Conservation (phyloP, 2,888 invertebrate species). For the Acholoe squamosa region DNA sequence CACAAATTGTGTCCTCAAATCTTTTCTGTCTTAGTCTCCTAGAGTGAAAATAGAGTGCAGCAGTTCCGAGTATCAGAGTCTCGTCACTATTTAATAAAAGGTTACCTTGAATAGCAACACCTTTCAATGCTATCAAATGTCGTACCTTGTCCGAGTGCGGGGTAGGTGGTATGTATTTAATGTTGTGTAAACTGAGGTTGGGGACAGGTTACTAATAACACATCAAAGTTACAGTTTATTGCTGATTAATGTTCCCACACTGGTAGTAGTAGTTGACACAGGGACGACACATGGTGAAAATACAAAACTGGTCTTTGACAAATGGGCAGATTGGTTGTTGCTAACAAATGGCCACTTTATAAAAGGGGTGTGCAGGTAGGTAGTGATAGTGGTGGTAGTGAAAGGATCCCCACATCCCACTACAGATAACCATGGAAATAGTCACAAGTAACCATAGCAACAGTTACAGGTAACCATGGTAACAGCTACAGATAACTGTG, state of each 20-base stretch:
- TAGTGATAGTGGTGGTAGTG: constrained; percentile 39
- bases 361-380: background rate
- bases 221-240: constrained; percentile 2
- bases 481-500: no score
- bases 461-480: no score
- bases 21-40: background rate
- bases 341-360: background rate
- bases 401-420: background rate
- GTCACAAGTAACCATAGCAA: background rate
- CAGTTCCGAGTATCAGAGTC: no score
- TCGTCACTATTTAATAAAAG: background rate
- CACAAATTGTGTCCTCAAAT: constrained; percentile 24
- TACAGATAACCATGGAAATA: background rate
- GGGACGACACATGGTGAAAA: constrained; percentile 13
- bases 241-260: background rate
- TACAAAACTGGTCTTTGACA: background rate
- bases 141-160: constrained; percentile 27
- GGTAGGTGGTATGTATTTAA: background rate
- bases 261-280: constrained; percentile 34
- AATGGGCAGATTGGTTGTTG: constrained; percentile 17
- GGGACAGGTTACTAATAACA: background rate
- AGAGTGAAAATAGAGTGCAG: background rate
- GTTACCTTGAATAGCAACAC: constrained; percentile 22
- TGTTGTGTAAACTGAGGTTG: background rate
- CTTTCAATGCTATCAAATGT: background rate